Evolutionary conservation across 2,113 vertebrate species (phyloP), one percentile per base, ranked within the genome.

Genomic region (Anarhynchus alexandrinus): DNA sequence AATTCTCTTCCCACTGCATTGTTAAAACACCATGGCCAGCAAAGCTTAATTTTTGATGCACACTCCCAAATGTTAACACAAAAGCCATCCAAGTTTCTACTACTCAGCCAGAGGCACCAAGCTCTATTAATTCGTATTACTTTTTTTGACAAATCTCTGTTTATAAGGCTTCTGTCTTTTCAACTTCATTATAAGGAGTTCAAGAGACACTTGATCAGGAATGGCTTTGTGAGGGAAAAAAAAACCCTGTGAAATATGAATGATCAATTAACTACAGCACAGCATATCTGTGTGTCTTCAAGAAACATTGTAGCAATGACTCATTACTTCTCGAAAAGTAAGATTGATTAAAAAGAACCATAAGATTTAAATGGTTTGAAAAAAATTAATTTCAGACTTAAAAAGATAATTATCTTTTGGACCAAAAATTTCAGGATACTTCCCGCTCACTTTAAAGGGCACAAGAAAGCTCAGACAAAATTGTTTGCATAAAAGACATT

Each of bases 61-160:
- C 29, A 47, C 1, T 78, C 15, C 32, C 15, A 74, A 51, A 57
- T 20, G 2, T 58, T 88, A 93, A 73, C 16, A 30, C 8, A 80
- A 85, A 55, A 90, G 47, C 23, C 51, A 74, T 80, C 23, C 21
- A 26, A 81, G 36, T 86, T 96, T 82, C 61, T 84, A 15, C 74
- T 88, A 71, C 30, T 93, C 30, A 82, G 9, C 74, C 42, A 69
- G 20, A 91, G n/a, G 36, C 18, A 93, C 18, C 32, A 71, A 55
- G 11, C 11, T 80, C 86, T 70, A 62, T 70, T 94, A 86, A 90
- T 91, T 79, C 34, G 38, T 67, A 55, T 32, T 2, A 65, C 12
- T 93, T 95, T 78, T 71, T 96, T 64, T 91, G 84, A 76, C 19
- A 93, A 80, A 87, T 82, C 18, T 84, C n/a, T 90, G 22, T 86